A percentile compares a stretch with the other conserved stretches of the same genome.
These are phyloP conservation scores for Drosophila oshimai DNA, from an alignment of 1,140 invertebrate species.

Conservation along the genomic window DNA sequence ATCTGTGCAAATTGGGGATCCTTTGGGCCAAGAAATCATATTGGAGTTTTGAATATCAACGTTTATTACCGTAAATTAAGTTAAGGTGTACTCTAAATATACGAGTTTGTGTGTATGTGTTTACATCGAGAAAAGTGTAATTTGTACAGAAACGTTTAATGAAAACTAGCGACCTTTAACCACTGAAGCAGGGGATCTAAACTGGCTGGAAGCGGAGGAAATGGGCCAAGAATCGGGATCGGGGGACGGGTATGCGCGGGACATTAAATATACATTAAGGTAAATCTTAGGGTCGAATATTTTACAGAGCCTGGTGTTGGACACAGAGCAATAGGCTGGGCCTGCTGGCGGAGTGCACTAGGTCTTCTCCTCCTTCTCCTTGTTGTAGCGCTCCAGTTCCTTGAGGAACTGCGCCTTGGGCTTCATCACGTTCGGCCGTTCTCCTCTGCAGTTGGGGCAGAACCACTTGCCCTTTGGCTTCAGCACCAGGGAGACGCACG, in stretches of 20 bases:
- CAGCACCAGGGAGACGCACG: slow-evolving; percentile 96
- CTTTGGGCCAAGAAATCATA: not conserved
- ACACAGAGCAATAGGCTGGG: slow-evolving; percentile 52
- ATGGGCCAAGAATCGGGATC: not conserved
- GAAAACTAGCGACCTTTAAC: slow-evolving; percentile 36
- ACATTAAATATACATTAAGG: slow-evolving; percentile 59
- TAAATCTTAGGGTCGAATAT: slow-evolving; percentile 65
- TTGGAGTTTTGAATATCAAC: slow-evolving; percentile 48
- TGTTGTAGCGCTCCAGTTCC: slow-evolving; percentile 94
- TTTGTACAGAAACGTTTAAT: slow-evolving; percentile 67
- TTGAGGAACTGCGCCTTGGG: slow-evolving; percentile 95
- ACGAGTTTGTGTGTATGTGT: slow-evolving; percentile 19
- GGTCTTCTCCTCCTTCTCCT: slow-evolving; percentile 95
- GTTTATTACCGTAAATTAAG: slow-evolving; percentile 63
- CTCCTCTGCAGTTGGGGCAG: slow-evolving; percentile 96
- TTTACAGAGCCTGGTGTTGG: slow-evolving; percentile 68
- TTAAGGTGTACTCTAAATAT: slow-evolving; percentile 37
- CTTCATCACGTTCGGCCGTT: slow-evolving; percentile 96
- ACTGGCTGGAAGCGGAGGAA: not conserved
- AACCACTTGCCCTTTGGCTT: slow-evolving; percentile 99
- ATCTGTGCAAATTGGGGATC: not conserved
- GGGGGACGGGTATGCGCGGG: slow-evolving; percentile 10
- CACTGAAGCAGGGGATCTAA: slow-evolving; percentile 19
- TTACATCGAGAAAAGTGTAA: slow-evolving; percentile 48
- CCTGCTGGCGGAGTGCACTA: slow-evolving; percentile 80